phyloP scores from a whole-genome alignment of 1,140 invertebrate genomes.

The Ctenoplectra terminalis region DNA sequence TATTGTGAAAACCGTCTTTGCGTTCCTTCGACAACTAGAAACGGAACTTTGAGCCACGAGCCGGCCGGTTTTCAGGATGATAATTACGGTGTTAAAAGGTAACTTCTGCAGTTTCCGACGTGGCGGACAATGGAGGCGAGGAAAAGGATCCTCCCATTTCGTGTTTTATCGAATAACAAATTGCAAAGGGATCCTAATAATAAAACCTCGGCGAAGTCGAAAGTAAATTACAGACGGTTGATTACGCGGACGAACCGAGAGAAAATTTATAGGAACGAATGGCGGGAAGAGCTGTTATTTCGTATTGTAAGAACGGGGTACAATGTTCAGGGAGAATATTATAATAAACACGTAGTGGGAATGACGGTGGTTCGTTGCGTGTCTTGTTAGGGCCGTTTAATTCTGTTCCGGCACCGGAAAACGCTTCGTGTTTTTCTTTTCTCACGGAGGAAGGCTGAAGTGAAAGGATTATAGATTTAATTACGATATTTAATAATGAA shows the following conservation, averaged over 20 bases:
- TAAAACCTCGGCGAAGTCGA: background rate
- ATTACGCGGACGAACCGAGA: background rate
- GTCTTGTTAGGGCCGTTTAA: background rate
- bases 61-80: background rate
- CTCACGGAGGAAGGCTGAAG: background rate
- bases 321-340: background rate
- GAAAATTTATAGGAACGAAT: background rate
- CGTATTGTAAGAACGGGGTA: background rate
- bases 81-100: background rate
- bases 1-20: background rate
- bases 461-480: background rate
- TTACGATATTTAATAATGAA: background rate
- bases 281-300: background rate
- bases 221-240: background rate
- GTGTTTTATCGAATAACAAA: constrained; percentile 20
- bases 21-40: background rate
- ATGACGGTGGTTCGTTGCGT: background rate
- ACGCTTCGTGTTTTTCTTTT: background rate
- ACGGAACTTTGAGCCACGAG: background rate
- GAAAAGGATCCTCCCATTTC: background rate
- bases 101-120: background rate
- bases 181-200: background rate
- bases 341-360: background rate
- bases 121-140: background rate
- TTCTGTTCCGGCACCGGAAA: background rate